Conservation (phyloP, 2,797 vertebrate species). For the Lepilemur septentrionalis region DNA sequence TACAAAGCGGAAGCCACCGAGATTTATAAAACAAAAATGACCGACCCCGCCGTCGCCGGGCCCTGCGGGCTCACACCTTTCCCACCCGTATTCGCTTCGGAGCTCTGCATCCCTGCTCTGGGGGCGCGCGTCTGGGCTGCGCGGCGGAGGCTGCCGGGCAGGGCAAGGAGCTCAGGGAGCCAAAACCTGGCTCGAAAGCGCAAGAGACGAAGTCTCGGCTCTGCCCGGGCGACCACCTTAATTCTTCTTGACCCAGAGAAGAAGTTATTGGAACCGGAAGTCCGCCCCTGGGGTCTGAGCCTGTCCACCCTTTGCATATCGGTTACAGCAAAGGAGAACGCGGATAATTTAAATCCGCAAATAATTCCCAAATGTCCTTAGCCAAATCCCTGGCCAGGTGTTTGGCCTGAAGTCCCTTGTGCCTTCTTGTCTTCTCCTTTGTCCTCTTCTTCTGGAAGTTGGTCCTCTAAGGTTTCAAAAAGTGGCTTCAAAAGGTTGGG, state of each 20-base stretch:
- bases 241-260: background rate
- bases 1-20: background rate
- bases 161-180: background rate
- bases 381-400: background rate
- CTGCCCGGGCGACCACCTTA: background rate
- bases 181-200: background rate
- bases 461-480: background rate
- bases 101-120: background rate
- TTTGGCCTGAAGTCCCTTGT: background rate
- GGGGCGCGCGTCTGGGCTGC: background rate
- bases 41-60: accelerated
- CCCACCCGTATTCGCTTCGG: accelerated
- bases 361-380: background rate
- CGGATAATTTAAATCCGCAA: background rate
- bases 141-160: accelerated
- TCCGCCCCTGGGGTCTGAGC: background rate
- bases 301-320: too few relatives aligned
- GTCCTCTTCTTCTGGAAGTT: background rate
- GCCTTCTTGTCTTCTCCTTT: background rate
- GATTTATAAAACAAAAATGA: background rate
- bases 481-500: background rate
- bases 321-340: background rate
- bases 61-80: background rate
- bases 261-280: background rate
- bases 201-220: background rate